Conservation (phyloP, 2,888 invertebrate species). For the Cylloceria caligata region DNA sequence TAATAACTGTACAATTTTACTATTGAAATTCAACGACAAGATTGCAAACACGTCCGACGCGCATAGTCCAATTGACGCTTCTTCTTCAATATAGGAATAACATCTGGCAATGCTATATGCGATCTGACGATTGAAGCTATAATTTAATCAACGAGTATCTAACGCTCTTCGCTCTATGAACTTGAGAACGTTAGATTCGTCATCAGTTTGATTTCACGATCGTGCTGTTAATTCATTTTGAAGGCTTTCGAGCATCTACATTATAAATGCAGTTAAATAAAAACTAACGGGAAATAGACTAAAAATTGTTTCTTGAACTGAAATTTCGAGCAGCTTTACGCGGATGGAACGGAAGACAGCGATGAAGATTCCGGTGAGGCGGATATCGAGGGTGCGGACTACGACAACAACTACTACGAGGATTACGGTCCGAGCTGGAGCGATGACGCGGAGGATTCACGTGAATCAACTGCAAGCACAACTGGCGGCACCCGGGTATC, state of each 20-base stretch:
- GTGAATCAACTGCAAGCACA: conserved; percentile 55
- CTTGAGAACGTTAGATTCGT: not conserved
- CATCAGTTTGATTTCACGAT: not conserved
- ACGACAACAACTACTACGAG: conserved; percentile 73
- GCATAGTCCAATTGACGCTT: not conserved
- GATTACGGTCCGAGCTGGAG: conserved; percentile 73
- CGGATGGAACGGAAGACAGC: conserved; percentile 72
- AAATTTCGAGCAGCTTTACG: conserved; percentile 74
- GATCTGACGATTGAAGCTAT: not conserved
- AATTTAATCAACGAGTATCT: not conserved
- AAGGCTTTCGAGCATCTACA: not conserved
- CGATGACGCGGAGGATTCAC: conserved; percentile 71
- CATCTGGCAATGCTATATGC: not conserved
- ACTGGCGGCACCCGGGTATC: not conserved
- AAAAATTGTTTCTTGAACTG: conserved; percentile 9
- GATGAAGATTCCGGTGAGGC: conserved; percentile 72
- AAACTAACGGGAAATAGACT: not conserved
- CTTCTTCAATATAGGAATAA: not conserved
- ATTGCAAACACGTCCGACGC: not conserved
- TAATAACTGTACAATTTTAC: conserved; percentile 33
- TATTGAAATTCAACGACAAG: conserved; percentile 21
- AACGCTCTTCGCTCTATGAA: not conserved
- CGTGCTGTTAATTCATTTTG: not conserved
- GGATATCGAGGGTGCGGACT: conserved; percentile 74
- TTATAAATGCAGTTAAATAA: not conserved